Evolutionary conservation across 1,140 invertebrate genomes (phyloP).

Genomic region (Sitobion miscanthi): DNA sequence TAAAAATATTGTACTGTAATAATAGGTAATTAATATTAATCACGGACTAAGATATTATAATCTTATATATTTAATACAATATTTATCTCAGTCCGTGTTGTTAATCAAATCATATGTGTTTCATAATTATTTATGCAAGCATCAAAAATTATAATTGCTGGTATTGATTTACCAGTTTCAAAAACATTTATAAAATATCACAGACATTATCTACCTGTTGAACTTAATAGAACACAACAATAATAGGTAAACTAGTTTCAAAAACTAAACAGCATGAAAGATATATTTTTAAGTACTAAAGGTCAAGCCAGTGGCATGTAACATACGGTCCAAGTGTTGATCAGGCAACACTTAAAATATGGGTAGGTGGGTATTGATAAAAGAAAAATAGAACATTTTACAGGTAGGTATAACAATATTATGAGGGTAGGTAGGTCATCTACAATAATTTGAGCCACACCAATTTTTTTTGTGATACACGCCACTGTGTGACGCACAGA

Average conservation of each 20-base stretch:
- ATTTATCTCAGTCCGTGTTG: not conserved
- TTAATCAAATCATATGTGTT: not conserved
- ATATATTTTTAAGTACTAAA: not conserved
- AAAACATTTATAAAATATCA: not conserved
- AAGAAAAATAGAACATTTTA: too few relatives aligned
- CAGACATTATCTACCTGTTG: not conserved
- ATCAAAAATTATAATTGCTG: not conserved
- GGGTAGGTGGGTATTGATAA: too few relatives aligned
- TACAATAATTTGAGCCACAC: too few relatives aligned
- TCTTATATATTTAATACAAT: not conserved
- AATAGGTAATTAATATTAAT: not conserved
- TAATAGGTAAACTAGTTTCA: not conserved
- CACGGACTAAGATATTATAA: not conserved
- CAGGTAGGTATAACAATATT: too few relatives aligned
- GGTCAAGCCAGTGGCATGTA: not conserved
- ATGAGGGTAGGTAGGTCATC: too few relatives aligned
- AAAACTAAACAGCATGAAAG: not conserved
- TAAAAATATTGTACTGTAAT: not conserved
- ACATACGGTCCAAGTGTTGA: too few relatives aligned
- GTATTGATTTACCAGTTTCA: not conserved
- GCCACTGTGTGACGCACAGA: not conserved
- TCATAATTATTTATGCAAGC: not conserved
- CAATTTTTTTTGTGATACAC: too few relatives aligned
- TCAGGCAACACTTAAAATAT: too few relatives aligned
- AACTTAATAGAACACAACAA: not conserved